Evolutionary conservation across 2,888 invertebrate genomes (phyloP), one percentile per base, ranked within the genome.

Genomic region (Agrilus cyanescens): DNA sequence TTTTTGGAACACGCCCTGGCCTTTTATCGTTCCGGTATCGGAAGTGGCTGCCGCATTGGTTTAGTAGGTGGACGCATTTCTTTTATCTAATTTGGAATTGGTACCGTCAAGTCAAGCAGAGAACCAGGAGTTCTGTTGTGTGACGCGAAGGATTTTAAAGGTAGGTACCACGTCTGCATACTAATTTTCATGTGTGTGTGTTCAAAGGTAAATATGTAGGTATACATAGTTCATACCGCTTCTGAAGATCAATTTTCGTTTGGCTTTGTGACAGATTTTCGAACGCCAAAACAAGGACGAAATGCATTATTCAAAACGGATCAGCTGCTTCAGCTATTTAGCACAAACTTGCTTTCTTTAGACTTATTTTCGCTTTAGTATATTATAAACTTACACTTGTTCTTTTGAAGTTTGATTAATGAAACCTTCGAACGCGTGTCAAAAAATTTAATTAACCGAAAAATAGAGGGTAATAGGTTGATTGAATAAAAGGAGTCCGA

Each of bases 21-120:
- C 52, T 52, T 58, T 55, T 57, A 58, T 56, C 52, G 41, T 40
- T 45, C 38, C 20, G 37, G 36, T 25, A 49, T 56, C 50, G 54
- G 54, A 55, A 56, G 52, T 55, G 41, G 44, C 45, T 38, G 37
- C 41, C 42, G 53, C 50, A 51, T 47, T 44, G 48, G 33, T 25
- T 25, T 43, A 47, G 42, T 45, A 34, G 38, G 42, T 50, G 50
- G 50, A 50, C 53, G 51, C 50, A 53, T 54, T 56, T 54, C 50
- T 50, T 32, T 39, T 36, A 38, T 40, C 50, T 37, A 46, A 51
- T 54, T 53, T 52, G 52, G 52, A 44, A 51, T 53, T 43, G 46
- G 48, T 43, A 40, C 38, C 43, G 45, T 44, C 46, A 44, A 43
- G 37, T 49, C 40, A 41, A 53, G 46, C 47, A 50, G 40, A 46